Evolutionary conservation across 2,113 vertebrate species (phyloP).

Genomic region (Gavia stellata): DNA sequence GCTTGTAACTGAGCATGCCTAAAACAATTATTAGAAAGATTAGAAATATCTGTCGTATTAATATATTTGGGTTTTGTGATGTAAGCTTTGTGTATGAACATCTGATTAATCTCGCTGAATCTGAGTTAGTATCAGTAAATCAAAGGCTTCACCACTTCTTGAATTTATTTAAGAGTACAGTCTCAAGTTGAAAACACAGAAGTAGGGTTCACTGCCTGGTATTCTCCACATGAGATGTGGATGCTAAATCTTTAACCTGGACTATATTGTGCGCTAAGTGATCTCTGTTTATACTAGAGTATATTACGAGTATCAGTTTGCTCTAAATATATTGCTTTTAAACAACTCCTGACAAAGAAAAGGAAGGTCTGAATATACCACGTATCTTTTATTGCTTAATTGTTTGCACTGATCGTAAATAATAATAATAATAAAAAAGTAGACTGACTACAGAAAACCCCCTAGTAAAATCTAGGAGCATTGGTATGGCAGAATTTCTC

Average conservation of each 20-base stretch:
- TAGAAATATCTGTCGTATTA: constrained; percentile 7
- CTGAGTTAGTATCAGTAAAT: not conserved
- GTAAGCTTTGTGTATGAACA: not conserved
- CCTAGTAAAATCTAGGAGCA: constrained; percentile 56
- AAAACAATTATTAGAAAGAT: constrained; percentile 41
- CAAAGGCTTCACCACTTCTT: not conserved
- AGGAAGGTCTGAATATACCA: not conserved
- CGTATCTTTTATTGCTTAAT: constrained; percentile 11
- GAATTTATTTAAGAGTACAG: not conserved
- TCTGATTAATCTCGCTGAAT: not conserved
- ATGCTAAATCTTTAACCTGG: not conserved
- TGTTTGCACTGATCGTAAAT: constrained; percentile 20
- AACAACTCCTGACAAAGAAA: constrained; percentile 27
- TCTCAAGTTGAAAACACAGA: not conserved
- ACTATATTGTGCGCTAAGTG: not conserved
- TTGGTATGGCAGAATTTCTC: constrained; percentile 72
- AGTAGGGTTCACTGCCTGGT: not conserved
- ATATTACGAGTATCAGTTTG: not conserved
- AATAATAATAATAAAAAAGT: constrained; percentile 13
- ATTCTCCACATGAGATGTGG: not conserved
- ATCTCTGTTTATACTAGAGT: not conserved
- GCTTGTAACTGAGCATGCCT: not conserved
- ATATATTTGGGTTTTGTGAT: not conserved
- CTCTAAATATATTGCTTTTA: not conserved
- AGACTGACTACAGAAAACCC: constrained; percentile 20